phyloP scores from a whole-genome alignment of 2,888 invertebrate genomes.

The Mechanitis mazaeus region DNA sequence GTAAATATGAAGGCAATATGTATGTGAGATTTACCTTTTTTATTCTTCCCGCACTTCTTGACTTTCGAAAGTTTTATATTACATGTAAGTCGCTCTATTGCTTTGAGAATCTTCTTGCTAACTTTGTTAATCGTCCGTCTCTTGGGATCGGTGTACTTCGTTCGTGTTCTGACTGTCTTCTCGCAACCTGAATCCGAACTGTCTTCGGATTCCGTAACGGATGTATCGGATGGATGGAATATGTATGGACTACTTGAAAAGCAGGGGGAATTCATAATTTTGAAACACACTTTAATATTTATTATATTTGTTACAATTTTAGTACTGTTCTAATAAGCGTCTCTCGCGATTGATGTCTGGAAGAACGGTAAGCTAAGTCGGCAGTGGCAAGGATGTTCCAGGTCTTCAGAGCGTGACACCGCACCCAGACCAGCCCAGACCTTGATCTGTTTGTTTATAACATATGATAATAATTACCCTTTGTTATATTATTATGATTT shows the following conservation, averaged over 20 bases:
- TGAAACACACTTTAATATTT: background rate
- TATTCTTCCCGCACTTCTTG: conserved; percentile 22
- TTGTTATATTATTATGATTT: conserved; percentile 19
- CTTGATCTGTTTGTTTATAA: conserved; percentile 51
- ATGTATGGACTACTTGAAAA: conserved; percentile 61
- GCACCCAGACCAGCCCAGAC: conserved; percentile 55
- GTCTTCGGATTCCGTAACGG: conserved; percentile 68
- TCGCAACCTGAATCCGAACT: conserved; percentile 61
- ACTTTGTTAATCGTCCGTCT: conserved; percentile 71
- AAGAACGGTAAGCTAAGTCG: conserved; percentile 51
- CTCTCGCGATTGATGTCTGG: conserved; percentile 46
- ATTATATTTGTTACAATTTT: background rate
- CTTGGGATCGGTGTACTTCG: conserved; percentile 68
- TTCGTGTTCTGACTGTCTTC: conserved; percentile 60
- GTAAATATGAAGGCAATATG: background rate
- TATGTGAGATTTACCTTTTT: conserved; percentile 23
- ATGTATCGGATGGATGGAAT: conserved; percentile 68
- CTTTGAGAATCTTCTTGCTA: conserved; percentile 67
- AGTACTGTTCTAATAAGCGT: conserved; percentile 33
- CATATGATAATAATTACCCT: conserved; percentile 39
- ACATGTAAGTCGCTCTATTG: conserved; percentile 66
- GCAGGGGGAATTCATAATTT: conserved; percentile 62
- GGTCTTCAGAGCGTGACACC: conserved; percentile 52
- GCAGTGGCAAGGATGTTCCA: conserved; percentile 43
- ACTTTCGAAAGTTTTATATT: conserved; percentile 43